Evolutionary conservation across 2,888 invertebrate species (phyloP).

Genomic region (Schrankia costaestrigalis): DNA sequence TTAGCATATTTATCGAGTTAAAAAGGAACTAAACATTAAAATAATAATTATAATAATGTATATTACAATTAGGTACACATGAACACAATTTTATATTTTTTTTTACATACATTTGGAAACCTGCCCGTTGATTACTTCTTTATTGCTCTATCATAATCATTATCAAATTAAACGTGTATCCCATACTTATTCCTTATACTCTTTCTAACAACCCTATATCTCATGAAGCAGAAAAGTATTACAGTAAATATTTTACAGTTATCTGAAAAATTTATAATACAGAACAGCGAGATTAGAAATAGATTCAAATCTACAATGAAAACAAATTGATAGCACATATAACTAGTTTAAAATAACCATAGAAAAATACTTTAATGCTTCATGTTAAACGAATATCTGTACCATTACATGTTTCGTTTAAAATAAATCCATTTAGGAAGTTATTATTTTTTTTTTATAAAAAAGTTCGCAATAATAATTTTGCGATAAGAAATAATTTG

Average conservation of each 20-base stretch:
- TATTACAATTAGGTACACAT: conserved; percentile 51
- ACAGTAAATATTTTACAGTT: conserved; percentile 69
- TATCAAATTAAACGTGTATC: conserved; percentile 59
- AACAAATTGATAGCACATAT: conserved; percentile 47
- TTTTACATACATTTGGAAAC: conserved; percentile 56
- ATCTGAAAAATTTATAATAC: conserved; percentile 62
- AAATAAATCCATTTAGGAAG: conserved; percentile 44
- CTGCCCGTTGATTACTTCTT: conserved; percentile 55
- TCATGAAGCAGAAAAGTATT: conserved; percentile 80
- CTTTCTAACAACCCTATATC: conserved; percentile 70
- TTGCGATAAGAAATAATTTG: conserved; percentile 65
- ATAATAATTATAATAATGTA: conserved; percentile 43
- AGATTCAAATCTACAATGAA: conserved; percentile 72
- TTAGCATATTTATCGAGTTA: conserved; percentile 35
- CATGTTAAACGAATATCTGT: conserved; percentile 63
- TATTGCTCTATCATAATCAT: conserved; percentile 54
- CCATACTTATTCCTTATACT: conserved; percentile 71
- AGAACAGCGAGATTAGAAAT: conserved; percentile 67
- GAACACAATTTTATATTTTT: conserved; percentile 44
- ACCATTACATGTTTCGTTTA: conserved; percentile 60
- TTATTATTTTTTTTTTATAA: conserved; percentile 33
- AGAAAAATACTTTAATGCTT: conserved; percentile 76
- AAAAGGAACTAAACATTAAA: conserved; percentile 44
- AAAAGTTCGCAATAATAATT: conserved; percentile 65
- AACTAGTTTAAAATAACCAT: conserved; percentile 30